Percentiles rank a stretch among this genome's conserved stretches.
phyloP scores from a whole-genome alignment of 2,113 vertebrate genomes.

The Hemibates koningsi region DNA sequence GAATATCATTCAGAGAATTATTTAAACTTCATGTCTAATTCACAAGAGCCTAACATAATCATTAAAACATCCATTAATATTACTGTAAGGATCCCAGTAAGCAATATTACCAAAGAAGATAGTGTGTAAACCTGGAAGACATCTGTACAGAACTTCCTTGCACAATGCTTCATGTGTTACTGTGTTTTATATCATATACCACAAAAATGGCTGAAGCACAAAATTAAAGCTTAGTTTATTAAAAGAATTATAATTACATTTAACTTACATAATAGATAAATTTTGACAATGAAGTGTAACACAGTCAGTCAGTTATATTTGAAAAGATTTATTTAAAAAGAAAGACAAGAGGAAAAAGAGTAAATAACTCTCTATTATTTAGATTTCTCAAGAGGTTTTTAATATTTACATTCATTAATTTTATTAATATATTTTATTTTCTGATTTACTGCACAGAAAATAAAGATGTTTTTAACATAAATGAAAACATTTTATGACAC shows the following conservation, averaged over 20 bases:
- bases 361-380: too few relatives aligned
- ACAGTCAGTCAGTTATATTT: neutral
- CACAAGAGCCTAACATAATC: too few relatives aligned
- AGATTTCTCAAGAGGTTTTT: too few relatives aligned
- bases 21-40: too few relatives aligned
- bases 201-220: neutral
- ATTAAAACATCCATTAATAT: neutral
- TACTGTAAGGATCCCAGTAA: neutral
- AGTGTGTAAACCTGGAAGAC: neutral
- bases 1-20: too few relatives aligned
- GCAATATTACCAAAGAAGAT: neutral
- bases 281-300: neutral
- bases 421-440: too few relatives aligned
- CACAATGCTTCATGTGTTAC: neutral
- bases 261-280: neutral
- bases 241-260: neutral
- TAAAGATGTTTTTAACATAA: too few relatives aligned
- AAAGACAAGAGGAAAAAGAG: too few relatives aligned
- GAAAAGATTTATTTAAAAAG: too few relatives aligned
- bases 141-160: neutral
- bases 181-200: neutral
- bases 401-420: too few relatives aligned
- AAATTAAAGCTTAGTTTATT: neutral
- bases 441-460: too few relatives aligned
- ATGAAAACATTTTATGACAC: too few relatives aligned